phyloP scores from a whole-genome alignment of 2,888 invertebrate genomes.

The Thecophora atra region DNA sequence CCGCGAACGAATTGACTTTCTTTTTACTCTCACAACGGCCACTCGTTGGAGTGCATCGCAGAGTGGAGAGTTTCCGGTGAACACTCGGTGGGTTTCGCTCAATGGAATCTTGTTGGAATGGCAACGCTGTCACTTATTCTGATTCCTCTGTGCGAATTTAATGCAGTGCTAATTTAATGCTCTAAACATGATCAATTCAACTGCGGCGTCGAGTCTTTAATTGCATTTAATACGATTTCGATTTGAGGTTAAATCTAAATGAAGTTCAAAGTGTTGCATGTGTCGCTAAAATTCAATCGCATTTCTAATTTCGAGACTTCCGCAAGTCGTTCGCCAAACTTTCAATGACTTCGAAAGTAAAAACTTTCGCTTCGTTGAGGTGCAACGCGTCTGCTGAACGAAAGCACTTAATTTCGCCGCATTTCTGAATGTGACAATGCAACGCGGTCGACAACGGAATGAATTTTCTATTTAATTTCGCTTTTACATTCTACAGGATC shows the following conservation, averaged over 20 bases:
- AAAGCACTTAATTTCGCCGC: too few relatives aligned
- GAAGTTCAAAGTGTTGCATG: background rate
- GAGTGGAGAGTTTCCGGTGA: background rate
- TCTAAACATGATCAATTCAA: too few relatives aligned
- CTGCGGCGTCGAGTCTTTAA: background rate
- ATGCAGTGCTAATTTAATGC: background rate
- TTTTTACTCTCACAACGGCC: constrained; percentile 47
- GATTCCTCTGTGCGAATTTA: background rate
- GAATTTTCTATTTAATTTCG: too few relatives aligned
- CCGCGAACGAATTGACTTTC: constrained; percentile 64
- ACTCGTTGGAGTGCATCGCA: background rate
- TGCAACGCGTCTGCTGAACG: constrained; percentile 3
- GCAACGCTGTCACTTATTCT: constrained; percentile 29
- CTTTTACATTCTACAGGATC: too few relatives aligned
- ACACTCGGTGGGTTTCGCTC: background rate
- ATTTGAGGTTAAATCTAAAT: background rate
- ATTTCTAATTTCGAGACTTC: constrained; percentile 12
- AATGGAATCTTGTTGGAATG: constrained; percentile 5
- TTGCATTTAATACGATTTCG: background rate
- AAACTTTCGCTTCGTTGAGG: constrained; percentile 31
- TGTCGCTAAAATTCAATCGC: background rate
- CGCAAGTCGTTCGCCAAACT: constrained; percentile 46
- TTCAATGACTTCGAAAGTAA: constrained; percentile 64
- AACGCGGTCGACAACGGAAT: background rate
- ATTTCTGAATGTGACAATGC: background rate